Base-by-base conservation (phyloP, 2,888 invertebrate species). In the Volucella zonaria region DNA sequence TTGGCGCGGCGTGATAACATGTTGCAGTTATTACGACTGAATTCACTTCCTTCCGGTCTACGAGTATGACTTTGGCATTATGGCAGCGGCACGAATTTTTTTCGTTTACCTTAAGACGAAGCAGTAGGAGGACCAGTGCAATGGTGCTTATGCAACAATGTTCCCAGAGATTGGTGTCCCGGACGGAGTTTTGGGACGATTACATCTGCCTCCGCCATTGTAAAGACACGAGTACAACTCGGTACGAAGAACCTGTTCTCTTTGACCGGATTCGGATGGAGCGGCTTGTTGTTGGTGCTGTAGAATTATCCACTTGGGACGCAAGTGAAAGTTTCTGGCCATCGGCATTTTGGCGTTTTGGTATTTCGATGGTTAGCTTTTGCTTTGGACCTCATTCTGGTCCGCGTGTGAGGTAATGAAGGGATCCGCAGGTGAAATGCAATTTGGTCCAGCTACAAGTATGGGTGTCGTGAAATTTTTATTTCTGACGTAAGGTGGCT, bases 381-480 rank as follows among this genome's bases (percentile, higher is more conserved):
- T 45, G 56, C 49, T 23, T 75, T 51, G 15, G 23, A 43, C 38
- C 52, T 43, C 31, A 52, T 52, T 15, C 10, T 14, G 54, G 3
- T 14, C 51, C 31, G 31, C 1, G 42, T 56, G 47, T 51, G 52
- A 18, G 43, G 67, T 43, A 62, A 38, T 45, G 38, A 80, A 83
- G 83, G 79, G 83, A 79, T 71, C 54, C 54, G 66, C 83, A 83
- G 83, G 83, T 80, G 83, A 83, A 83, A 79, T 83, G 83, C 79
- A 83, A 45, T 75, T 67, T 40, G 70, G 74, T 43, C 61, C 61
- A 68, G 71, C 43, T 43, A 15, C 45, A 43, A 43, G 52, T 15
- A 47, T 38, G 40, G 56, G 51, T 38, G 51, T 18, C 47, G 31
- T 59, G 82, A 82, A 82, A 73, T 82, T 68, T 38, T 23, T 23